Conservation (phyloP, 1,140 invertebrate genomes). For the Ditylenchus dipsaci region DNA sequence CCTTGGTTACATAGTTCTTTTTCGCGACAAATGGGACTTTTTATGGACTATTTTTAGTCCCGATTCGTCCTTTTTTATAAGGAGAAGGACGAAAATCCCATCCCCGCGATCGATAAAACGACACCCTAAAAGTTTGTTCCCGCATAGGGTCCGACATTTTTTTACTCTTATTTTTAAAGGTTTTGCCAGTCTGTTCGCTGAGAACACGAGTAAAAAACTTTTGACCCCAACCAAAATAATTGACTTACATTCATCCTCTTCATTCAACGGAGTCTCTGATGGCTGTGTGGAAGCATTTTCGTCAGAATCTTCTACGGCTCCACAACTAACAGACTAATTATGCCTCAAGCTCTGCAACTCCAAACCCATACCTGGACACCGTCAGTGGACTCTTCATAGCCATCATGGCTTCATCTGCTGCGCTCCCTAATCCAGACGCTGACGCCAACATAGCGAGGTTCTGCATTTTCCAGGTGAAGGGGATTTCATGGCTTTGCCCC, state of each 20-base stretch:
- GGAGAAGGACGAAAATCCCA: no score
- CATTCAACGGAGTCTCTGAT: not conserved
- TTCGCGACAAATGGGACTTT: no score
- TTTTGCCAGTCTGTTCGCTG: no score
- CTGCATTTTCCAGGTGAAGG: not conserved
- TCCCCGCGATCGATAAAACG: no score
- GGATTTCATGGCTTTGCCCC: not conserved
- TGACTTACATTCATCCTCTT: slow-evolving; percentile 10
- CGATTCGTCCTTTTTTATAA: no score
- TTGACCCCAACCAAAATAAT: not conserved
- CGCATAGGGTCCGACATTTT: no score
- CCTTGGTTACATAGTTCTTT: no score
- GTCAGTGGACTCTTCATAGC: not conserved
- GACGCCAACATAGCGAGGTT: not conserved
- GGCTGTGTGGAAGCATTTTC: not conserved
- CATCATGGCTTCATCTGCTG: not conserved
- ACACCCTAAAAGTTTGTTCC: no score
- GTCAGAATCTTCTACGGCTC: slow-evolving; percentile 5
- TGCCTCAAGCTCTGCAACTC: not conserved
- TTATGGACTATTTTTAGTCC: no score
- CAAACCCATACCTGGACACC: not conserved
- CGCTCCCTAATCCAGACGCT: not conserved
- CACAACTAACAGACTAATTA: not conserved
- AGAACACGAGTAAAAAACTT: no score
- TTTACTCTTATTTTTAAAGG: no score